Conservation (phyloP, 2,888 invertebrate genomes). For the Entomobrya multifasciata region DNA sequence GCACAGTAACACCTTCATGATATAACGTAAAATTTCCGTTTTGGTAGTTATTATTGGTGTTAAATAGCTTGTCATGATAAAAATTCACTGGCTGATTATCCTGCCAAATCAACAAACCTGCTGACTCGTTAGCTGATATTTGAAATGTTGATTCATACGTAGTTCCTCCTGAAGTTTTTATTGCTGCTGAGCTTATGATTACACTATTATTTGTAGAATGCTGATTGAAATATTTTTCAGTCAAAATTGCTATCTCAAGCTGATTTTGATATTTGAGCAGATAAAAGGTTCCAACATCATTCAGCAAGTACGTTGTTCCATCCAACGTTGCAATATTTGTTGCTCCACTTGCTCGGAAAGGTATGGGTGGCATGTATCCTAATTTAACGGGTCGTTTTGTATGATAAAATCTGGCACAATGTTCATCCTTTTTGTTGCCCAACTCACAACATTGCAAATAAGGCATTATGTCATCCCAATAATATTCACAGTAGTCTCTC, state of each 20-base stretch:
- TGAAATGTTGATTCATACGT: slow-evolving; percentile 1
- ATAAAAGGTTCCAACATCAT: neutral
- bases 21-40: neutral
- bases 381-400: neutral
- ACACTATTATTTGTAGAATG: no score
- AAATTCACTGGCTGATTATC: neutral
- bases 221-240: neutral
- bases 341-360: neutral
- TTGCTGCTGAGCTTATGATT: no score
- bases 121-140: neutral
- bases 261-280: neutral
- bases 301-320: neutral
- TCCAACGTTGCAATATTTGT: neutral
- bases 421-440: neutral
- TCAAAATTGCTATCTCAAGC: neutral
- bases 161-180: no score
- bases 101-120: neutral
- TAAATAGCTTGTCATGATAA: neutral
- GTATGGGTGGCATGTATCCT: neutral
- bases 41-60: no score
- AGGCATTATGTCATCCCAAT: neutral
- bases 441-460: neutral
- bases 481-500: neutral
- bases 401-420: neutral
- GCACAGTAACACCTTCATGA: neutral